Conservation (phyloP, 2,888 invertebrate genomes). For the Aethes cnicana region DNA sequence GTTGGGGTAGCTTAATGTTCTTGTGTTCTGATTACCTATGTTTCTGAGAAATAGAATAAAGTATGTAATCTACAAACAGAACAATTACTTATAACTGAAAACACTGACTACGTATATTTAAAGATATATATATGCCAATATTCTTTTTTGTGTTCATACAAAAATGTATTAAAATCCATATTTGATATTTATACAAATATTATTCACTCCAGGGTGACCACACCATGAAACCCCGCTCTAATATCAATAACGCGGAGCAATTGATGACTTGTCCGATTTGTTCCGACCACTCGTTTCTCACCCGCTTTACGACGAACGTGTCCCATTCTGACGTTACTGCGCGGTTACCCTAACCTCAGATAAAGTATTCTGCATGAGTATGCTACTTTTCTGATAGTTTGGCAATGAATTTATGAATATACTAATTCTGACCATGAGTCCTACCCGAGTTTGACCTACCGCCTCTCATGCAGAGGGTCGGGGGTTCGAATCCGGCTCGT, state of each 20-base stretch:
- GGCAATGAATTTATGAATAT: background rate
- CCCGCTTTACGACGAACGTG: slow-evolving; percentile 68
- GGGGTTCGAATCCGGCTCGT: too few species aligned
- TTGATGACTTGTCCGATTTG: slow-evolving; percentile 80
- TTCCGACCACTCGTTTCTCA: slow-evolving; percentile 68
- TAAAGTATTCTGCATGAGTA: slow-evolving; percentile 25
- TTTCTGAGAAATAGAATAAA: too few species aligned
- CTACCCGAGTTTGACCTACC: background rate
- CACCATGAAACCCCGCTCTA: slow-evolving; percentile 43
- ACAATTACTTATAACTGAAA: background rate
- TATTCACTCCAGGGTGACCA: slow-evolving; percentile 21
- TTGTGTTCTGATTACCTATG: too few species aligned
- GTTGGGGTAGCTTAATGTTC: too few species aligned
- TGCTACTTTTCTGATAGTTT: slow-evolving; percentile 4
- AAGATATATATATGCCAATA: too few species aligned
- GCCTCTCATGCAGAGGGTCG: too few species aligned
- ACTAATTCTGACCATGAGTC: background rate
- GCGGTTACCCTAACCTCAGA: slow-evolving; percentile 40
- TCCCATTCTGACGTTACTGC: slow-evolving; percentile 46
- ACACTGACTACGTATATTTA: too few species aligned
- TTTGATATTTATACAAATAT: background rate
- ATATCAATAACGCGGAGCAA: slow-evolving; percentile 78
- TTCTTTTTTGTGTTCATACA: too few species aligned
- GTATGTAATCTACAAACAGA: background rate
- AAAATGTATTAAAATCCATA: background rate